Conservation (phyloP, 2,113 vertebrate species). For the Capreolus pygargus region DNA sequence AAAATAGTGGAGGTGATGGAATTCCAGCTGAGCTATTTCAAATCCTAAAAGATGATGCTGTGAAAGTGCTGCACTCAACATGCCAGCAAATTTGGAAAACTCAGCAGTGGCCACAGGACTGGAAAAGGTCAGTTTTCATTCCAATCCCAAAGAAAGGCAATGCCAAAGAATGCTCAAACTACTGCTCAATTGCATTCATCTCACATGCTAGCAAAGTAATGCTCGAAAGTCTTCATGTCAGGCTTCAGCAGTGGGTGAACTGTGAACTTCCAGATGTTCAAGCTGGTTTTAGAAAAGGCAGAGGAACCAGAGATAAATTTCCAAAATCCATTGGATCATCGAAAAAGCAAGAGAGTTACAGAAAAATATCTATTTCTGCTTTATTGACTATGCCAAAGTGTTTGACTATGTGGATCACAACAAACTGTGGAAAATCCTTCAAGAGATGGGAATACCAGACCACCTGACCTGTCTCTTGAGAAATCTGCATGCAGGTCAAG, state of each 20-base stretch:
- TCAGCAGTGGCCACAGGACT: too few relatives aligned
- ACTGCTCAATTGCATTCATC: too few relatives aligned
- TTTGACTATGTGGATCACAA: background rate
- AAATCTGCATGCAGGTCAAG: background rate
- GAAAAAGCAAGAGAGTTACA: background rate
- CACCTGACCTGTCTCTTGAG: background rate
- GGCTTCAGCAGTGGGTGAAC: background rate
- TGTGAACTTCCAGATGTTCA: background rate
- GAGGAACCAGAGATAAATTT: background rate
- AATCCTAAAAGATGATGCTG: too few relatives aligned
- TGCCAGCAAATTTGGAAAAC: too few relatives aligned
- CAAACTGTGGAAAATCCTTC: background rate
- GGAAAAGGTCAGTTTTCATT: too few relatives aligned
- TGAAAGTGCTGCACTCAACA: too few relatives aligned
- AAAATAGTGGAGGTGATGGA: background rate
- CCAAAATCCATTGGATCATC: background rate
- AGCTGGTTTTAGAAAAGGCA: background rate
- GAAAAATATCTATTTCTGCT: background rate
- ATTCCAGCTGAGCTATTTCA: background rate
- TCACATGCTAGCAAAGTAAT: background rate
- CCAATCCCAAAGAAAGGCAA: too few relatives aligned
- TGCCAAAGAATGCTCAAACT: too few relatives aligned
- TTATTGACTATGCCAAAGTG: background rate
- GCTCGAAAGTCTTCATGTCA: background rate
- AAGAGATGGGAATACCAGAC: background rate